Evolutionary conservation across 1,140 invertebrate genomes (phyloP).

Genomic region (Geopemphigus sp.): DNA sequence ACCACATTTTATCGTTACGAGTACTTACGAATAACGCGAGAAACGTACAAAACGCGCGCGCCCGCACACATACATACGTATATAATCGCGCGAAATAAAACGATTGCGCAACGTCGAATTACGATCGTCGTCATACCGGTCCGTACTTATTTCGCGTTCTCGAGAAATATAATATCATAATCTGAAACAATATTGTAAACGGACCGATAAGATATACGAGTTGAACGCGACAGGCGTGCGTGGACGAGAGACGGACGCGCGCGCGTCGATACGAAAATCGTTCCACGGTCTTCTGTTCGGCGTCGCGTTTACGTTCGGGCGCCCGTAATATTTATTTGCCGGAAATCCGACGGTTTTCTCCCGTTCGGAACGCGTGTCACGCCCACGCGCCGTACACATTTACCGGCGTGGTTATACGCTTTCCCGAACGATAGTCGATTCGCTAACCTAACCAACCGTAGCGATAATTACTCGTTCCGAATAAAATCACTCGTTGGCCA

Average conservation of each 20-base stretch:
- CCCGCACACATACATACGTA: no score
- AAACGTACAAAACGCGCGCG: background rate
- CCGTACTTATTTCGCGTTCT: background rate
- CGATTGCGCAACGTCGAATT: constrained; percentile 9
- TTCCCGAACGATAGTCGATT: no score
- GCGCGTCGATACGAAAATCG: background rate
- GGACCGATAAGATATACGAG: background rate
- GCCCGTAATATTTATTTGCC: no score
- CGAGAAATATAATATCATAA: background rate
- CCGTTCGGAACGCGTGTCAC: no score
- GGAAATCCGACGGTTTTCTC: no score
- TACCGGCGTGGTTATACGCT: no score
- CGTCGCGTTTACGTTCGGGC: no score
- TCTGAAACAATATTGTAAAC: constrained; percentile 5
- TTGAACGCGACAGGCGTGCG: no score
- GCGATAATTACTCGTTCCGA: no score
- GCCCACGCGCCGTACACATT: no score
- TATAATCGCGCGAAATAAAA: background rate
- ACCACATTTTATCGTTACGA: background rate
- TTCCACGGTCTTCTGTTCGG: no score
- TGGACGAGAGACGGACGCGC: background rate
- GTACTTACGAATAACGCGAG: background rate
- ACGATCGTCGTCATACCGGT: background rate
- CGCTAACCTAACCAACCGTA: no score
- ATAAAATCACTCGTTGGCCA: background rate